Evolutionary conservation across 2,797 vertebrate species (phyloP).

Genomic region (Hirundo rustica): DNA sequence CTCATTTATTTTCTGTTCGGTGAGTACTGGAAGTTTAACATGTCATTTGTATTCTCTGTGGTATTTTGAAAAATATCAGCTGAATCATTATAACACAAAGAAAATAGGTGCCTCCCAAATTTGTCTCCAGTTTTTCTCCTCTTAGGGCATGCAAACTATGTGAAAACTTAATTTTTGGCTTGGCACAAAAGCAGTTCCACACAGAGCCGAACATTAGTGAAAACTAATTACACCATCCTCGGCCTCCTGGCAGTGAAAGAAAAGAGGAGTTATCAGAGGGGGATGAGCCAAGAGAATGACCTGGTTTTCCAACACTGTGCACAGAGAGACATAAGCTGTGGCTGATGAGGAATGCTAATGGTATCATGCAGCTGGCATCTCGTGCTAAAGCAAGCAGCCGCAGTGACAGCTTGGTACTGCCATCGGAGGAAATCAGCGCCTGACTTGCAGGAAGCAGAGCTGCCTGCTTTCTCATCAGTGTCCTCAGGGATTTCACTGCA

Average conservation of each 20-base stretch:
- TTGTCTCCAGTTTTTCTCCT: neutral
- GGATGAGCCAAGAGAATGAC: slow-evolving; percentile 60
- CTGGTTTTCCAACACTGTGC: slow-evolving; percentile 35
- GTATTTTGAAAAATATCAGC: slow-evolving; percentile 39
- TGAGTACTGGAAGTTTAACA: neutral
- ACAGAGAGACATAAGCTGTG: neutral
- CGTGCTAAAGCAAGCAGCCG: neutral
- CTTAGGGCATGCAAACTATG: slow-evolving; percentile 16
- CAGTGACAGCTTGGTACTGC: neutral
- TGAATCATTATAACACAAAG: neutral
- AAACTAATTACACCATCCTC: slow-evolving; percentile 33
- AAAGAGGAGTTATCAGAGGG: slow-evolving; percentile 49
- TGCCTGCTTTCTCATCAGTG: neutral
- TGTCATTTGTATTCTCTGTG: neutral
- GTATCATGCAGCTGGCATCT: slow-evolving; percentile 38
- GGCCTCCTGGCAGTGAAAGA: slow-evolving; percentile 5
- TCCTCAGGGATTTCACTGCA: neutral
- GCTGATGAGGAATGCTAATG: slow-evolving; percentile 53
- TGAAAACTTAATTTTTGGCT: slow-evolving; percentile 30
- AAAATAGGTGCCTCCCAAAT: slow-evolving; percentile 1
- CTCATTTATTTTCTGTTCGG: neutral
- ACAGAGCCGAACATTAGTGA: neutral
- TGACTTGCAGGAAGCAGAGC: neutral
- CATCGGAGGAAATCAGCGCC: neutral
- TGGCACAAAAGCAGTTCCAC: neutral